Evolutionary conservation across 2,888 invertebrate genomes (phyloP).

Genomic region (Machimus rusticus): DNA sequence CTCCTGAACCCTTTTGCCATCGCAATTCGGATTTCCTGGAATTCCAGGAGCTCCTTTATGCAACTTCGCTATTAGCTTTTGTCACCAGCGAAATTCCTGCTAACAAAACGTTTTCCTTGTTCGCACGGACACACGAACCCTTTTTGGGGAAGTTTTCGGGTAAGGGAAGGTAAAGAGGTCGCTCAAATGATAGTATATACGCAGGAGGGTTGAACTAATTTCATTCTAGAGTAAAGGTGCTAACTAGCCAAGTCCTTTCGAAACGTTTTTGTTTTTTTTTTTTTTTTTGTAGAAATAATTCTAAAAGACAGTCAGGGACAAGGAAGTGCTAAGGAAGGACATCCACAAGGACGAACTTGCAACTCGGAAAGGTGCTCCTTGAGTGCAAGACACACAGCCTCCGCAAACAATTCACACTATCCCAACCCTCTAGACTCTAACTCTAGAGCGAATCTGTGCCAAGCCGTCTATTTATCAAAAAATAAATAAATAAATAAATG

Average conservation of each 20-base stretch:
- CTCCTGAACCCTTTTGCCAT: neutral
- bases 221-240: neutral
- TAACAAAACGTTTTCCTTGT: neutral
- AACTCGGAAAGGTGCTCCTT: neutral
- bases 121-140: neutral
- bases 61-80: neutral
- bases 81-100: neutral
- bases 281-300: neutral
- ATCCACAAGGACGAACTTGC: neutral
- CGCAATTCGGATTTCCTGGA: neutral
- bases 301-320: neutral
- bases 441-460: neutral
- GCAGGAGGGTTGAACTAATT: neutral
- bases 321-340: neutral
- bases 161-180: neutral
- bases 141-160: neutral
- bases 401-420: neutral
- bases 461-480: neutral
- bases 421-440: neutral
- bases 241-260: neutral
- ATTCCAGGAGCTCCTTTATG: neutral
- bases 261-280: too few species aligned
- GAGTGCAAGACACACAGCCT: neutral
- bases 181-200: neutral
- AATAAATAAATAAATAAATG: neutral